Percentiles rank a stretch among this genome's conserved stretches.
These are phyloP conservation scores for Poeciliopsis infans DNA, from an alignment of 2,797 vertebrate species.

Conservation along the genomic window DNA sequence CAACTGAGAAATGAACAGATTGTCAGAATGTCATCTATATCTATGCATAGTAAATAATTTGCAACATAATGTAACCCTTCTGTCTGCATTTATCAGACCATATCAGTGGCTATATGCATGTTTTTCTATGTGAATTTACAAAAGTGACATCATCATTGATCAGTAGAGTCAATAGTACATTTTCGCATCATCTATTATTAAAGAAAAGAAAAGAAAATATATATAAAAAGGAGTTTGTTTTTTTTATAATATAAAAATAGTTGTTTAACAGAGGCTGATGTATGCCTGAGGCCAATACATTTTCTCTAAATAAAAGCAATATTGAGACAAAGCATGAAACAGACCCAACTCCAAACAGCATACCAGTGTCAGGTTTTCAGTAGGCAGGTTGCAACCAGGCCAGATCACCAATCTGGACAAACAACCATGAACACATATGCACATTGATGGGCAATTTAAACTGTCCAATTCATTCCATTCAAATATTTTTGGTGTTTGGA, in stretches of 20 bases:
- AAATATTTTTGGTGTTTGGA: not conserved
- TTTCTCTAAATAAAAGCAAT: conserved; percentile 8
- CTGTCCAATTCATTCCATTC: not conserved
- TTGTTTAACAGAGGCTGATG: conserved; percentile 33
- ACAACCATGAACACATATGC: not conserved
- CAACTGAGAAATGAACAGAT: conserved; percentile 48
- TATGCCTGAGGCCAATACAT: conserved; percentile 23
- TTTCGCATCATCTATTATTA: conserved; percentile 26
- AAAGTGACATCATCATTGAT: conserved; percentile 75
- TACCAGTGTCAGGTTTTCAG: conserved; percentile 3
- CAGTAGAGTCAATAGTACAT: conserved; percentile 69
- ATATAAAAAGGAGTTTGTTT: conserved; percentile 3
- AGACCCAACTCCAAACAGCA: not conserved
- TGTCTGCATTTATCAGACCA: conserved; percentile 49
- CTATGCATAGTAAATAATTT: conserved; percentile 65
- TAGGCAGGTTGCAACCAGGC: not conserved
- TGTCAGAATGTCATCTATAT: conserved; percentile 51
- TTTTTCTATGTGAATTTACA: conserved; percentile 58
- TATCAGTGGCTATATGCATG: conserved; percentile 66
- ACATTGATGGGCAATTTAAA: not conserved
- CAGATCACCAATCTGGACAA: not conserved
- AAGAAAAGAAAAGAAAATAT: conserved; percentile 22
- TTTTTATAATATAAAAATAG: conserved; percentile 55
- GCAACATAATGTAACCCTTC: conserved; percentile 35
- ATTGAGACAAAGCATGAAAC: not conserved